Percentiles rank a stretch among this genome's conserved stretches.
phyloP scores from a whole-genome alignment of 2,888 invertebrate genomes.

The Diarsia dahlii region DNA sequence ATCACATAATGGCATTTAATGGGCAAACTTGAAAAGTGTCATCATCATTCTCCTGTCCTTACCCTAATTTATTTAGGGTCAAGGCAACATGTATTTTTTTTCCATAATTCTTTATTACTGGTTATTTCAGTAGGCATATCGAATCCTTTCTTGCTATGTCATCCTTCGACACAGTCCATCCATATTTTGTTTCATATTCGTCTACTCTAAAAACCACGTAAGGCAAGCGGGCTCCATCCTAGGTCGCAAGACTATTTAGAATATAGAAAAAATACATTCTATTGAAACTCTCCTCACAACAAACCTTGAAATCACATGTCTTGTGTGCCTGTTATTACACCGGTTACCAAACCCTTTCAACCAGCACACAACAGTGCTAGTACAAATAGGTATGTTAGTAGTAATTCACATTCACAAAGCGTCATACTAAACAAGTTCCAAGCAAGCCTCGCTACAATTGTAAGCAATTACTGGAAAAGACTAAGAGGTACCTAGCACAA shows the following conservation, averaged over 20 bases:
- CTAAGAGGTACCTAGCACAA: slow-evolving; percentile 39
- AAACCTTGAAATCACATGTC: not conserved
- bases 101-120: too few relatives aligned
- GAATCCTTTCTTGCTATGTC: not conserved
- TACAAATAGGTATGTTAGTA: not conserved
- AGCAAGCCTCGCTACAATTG: slow-evolving; percentile 22
- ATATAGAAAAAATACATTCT: not conserved
- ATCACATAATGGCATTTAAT: not conserved
- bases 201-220: not conserved
- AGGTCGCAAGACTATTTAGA: not conserved
- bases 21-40: not conserved
- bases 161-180: not conserved
- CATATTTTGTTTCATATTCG: not conserved
- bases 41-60: not conserved
- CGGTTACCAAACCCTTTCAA: not conserved
- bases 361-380: not conserved
- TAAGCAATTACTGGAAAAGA: slow-evolving; percentile 15
- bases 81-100: too few relatives aligned
- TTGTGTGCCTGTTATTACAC: not conserved
- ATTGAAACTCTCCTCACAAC: not conserved
- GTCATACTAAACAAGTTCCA: not conserved
- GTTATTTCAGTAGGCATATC: not conserved
- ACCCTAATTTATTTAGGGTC: too few relatives aligned
- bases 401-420: not conserved
- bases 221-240: too few relatives aligned